These are phyloP conservation scores for Crambe crambe DNA, from an alignment of 37 sponge, comb jelly and placozoan genomes.

Conservation along the genomic window DNA sequence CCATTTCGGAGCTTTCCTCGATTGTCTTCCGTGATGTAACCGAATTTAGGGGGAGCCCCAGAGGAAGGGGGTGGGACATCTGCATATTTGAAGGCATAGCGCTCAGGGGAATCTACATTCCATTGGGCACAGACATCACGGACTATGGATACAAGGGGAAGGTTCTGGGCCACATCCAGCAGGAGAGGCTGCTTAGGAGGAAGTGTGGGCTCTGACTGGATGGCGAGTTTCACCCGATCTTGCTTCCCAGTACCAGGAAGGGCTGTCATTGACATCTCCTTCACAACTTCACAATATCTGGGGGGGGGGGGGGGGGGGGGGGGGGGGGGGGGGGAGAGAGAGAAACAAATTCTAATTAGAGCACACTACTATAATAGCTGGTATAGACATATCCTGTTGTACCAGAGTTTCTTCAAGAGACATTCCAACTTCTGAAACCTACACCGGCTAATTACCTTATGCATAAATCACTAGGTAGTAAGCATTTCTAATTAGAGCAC, in stretches of 20 bases:
- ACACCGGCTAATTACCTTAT: no score
- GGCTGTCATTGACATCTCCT: background rate
- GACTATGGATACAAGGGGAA: slow-evolving; percentile 44
- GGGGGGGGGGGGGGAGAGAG: no score
- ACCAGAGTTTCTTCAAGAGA: no score
- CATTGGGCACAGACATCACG: slow-evolving; percentile 75
- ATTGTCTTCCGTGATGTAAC: slow-evolving; percentile 80
- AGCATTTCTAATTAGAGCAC: no score
- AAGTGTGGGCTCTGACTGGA: slow-evolving; percentile 65
- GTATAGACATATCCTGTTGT: no score
- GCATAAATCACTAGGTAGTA: no score
- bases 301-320: no score
- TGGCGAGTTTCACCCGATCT: slow-evolving; percentile 83
- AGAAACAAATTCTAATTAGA: no score
- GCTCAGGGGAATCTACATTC: slow-evolving; percentile 69
- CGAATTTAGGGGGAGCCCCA: slow-evolving; percentile 43
- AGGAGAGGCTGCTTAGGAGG: slow-evolving; percentile 74
- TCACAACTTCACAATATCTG: no score
- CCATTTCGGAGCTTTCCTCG: slow-evolving; percentile 73
- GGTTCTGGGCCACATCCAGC: slow-evolving; percentile 58
- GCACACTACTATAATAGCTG: no score
- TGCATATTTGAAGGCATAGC: slow-evolving; percentile 72
- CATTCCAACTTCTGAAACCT: no score
- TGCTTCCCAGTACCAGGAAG: slow-evolving; percentile 46
- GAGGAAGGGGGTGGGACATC: slow-evolving; percentile 37